phyloP scores from a whole-genome alignment of 2,113 vertebrate species.

The Corythornis vintsioides region DNA sequence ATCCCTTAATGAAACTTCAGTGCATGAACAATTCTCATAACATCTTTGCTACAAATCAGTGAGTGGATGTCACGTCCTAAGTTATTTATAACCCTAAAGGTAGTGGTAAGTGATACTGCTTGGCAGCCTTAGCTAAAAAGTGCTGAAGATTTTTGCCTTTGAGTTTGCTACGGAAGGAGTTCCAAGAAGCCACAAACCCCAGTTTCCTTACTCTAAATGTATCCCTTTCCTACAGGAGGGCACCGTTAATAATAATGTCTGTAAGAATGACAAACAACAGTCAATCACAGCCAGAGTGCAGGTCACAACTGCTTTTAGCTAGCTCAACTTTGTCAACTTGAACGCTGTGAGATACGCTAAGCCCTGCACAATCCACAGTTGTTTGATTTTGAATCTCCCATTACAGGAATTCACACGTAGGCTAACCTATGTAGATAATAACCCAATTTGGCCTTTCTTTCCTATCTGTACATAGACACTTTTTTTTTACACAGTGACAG shows the following conservation, averaged over 20 bases:
- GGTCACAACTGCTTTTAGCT: conserved; percentile 61
- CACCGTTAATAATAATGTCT: conserved; percentile 47
- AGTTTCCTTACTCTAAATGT: conserved; percentile 46
- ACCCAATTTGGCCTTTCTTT: conserved; percentile 62
- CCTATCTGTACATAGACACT: conserved; percentile 55
- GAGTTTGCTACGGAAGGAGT: conserved; percentile 11
- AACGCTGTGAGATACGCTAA: conserved; percentile 58
- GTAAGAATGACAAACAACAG: conserved; percentile 61
- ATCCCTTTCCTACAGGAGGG: conserved; percentile 39
- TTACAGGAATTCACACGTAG: conserved; percentile 54
- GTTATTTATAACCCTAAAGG: conserved; percentile 58
- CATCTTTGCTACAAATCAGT: conserved; percentile 49
- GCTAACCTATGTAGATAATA: conserved; percentile 68
- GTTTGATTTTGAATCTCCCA: conserved; percentile 70
- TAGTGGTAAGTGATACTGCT: conserved; percentile 32
- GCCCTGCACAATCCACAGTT: conserved; percentile 49
- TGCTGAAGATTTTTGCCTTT: conserved; percentile 16
- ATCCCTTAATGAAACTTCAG: conserved; percentile 68
- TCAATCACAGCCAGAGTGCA: conserved; percentile 33
- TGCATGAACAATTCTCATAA: conserved; percentile 52
- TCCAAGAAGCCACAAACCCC: conserved; percentile 26
- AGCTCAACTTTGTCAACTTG: conserved; percentile 49
- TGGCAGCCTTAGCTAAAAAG: conserved; percentile 32
- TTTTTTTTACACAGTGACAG: conserved; percentile 69
- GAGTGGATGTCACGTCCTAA: conserved; percentile 54